Percentiles rank a stretch among this genome's conserved stretches.
These are phyloP conservation scores for Rapana venosa DNA, from an alignment of 2,888 invertebrate species.

Conservation along the genomic window DNA sequence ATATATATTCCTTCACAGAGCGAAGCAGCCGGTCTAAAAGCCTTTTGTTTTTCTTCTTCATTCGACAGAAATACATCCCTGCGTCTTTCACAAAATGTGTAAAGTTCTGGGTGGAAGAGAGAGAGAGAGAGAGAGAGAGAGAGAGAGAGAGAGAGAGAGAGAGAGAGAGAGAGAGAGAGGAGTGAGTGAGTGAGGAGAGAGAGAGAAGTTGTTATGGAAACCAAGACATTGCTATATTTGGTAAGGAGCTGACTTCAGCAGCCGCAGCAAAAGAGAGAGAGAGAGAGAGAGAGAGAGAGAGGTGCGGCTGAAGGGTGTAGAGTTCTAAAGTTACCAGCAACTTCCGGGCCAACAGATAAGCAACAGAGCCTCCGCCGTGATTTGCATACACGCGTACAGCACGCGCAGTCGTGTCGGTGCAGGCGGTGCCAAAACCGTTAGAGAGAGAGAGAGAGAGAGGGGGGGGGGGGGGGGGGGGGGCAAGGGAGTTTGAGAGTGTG, in stretches of 20 bases:
- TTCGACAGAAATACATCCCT: too few species aligned
- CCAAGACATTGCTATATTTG: slow-evolving; percentile 41
- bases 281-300: slow-evolving; percentile 14
- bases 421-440: background rate
- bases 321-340: slow-evolving; percentile 47
- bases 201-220: slow-evolving; percentile 37
- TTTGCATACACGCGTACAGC: slow-evolving; percentile 25
- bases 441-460: too few species aligned
- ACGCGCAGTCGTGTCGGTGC: slow-evolving; percentile 21
- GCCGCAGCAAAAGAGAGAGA: background rate
- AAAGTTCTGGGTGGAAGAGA: background rate
- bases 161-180: slow-evolving; percentile 37
- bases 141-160: slow-evolving; percentile 14
- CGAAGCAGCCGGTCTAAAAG: too few species aligned
- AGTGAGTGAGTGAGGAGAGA: background rate
- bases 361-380: slow-evolving; percentile 38
- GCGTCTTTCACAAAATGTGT: background rate
- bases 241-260: slow-evolving; percentile 22
- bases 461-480: too few species aligned
- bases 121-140: background rate
- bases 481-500: too few species aligned
- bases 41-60: too few species aligned
- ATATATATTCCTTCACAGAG: too few species aligned
- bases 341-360: slow-evolving; percentile 65
- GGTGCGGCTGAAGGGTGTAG: background rate